Percentiles rank a stretch among this genome's conserved stretches.
phyloP scores from a whole-genome alignment of 2,113 vertebrate genomes.

The Bungarus multicinctus region DNA sequence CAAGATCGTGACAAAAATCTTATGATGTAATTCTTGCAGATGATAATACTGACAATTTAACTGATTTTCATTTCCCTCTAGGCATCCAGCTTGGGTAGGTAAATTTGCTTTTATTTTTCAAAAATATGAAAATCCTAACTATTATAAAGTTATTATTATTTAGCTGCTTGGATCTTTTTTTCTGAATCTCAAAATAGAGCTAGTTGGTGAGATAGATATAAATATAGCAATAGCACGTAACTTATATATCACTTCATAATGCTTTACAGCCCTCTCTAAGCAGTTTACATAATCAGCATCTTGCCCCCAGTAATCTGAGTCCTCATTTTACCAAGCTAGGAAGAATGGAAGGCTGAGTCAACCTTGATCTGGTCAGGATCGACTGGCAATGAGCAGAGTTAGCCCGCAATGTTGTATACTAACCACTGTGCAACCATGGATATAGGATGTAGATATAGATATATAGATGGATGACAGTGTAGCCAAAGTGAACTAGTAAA shows the following conservation, averaged over 20 bases:
- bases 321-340: not conserved
- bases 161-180: not conserved
- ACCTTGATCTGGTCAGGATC: not conserved
- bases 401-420: not conserved
- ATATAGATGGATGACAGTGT: not conserved
- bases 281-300: not conserved
- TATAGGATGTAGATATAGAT: not conserved
- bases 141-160: not conserved
- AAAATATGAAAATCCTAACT: not conserved
- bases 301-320: not conserved
- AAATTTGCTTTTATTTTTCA: not conserved
- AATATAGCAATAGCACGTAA: not conserved
- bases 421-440: not conserved
- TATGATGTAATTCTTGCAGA: not conserved
- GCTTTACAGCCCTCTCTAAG: not conserved
- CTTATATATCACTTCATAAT: not conserved
- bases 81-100: not conserved
- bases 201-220: not conserved
- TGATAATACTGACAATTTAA: not conserved
- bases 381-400: not conserved
- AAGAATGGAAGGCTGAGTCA: not conserved
- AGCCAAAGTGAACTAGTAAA: not conserved
- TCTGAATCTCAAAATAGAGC: not conserved
- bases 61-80: not conserved
- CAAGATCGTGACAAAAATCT: not conserved